phyloP scores from a whole-genome alignment of 92 coral and sea anemone genomes.

The Palythoa caribaeorum region DNA sequence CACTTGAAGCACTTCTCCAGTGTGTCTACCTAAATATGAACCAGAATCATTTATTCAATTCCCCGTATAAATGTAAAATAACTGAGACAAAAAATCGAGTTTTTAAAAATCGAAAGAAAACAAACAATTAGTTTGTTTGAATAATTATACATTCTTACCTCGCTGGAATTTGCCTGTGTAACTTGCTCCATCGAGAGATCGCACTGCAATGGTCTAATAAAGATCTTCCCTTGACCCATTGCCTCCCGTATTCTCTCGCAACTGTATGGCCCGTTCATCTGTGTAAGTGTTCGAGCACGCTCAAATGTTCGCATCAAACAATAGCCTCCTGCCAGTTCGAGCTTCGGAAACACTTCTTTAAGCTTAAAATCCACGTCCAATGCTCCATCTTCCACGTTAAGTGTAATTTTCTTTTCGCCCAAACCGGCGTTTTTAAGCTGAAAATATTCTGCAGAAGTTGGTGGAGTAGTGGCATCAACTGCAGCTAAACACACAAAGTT shows the following conservation, averaged over 20 bases:
- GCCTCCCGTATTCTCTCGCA: background rate
- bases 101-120: background rate
- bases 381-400: background rate
- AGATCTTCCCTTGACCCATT: background rate
- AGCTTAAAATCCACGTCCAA: background rate
- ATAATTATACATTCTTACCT: background rate
- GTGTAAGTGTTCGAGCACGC: background rate
- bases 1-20: conserved; percentile 13
- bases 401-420: background rate
- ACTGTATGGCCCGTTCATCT: background rate
- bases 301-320: background rate
- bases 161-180: background rate
- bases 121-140: background rate
- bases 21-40: background rate
- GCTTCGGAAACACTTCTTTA: background rate
- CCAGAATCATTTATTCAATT: background rate
- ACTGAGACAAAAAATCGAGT: background rate
- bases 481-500: conserved; percentile 21
- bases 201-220: background rate
- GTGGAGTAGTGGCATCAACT: conserved; percentile 8
- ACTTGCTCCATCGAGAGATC: no score
- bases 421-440: no score
- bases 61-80: background rate
- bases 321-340: background rate
- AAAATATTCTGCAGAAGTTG: no score